Percentiles rank a stretch among this genome's conserved stretches.
These are phyloP conservation scores for Bellardia pandia DNA, from an alignment of 2,888 invertebrate species.

Conservation along the genomic window DNA sequence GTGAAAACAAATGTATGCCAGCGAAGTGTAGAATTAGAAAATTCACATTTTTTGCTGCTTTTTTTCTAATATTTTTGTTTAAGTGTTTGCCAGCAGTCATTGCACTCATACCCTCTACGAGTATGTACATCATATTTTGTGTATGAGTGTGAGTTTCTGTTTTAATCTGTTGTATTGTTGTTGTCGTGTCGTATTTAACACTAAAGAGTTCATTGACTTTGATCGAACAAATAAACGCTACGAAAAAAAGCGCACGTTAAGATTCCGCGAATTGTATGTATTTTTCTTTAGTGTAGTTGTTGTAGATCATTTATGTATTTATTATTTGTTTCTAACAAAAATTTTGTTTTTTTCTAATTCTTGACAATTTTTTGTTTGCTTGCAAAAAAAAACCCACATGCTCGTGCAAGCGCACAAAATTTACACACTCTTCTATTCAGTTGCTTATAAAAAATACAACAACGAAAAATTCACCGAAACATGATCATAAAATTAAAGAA, in stretches of 20 bases:
- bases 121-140: not conserved
- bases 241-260: slow-evolving; percentile 66
- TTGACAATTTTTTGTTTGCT: slow-evolving; percentile 28
- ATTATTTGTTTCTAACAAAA: slow-evolving; percentile 41
- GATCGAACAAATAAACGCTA: slow-evolving; percentile 45
- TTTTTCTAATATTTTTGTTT: slow-evolving; percentile 34
- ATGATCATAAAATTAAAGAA: slow-evolving; percentile 36
- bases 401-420: slow-evolving; percentile 16
- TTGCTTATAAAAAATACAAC: not conserved
- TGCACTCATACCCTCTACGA: slow-evolving; percentile 60
- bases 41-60: slow-evolving; percentile 17
- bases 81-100: slow-evolving; percentile 60
- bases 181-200: slow-evolving; percentile 30
- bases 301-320: slow-evolving; percentile 36
- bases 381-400: slow-evolving; percentile 49
- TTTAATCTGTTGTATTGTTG: slow-evolving; percentile 40
- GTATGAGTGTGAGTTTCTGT: slow-evolving; percentile 31
- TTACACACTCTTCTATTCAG: slow-evolving; percentile 7
- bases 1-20: slow-evolving; percentile 17
- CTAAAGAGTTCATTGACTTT: slow-evolving; percentile 68
- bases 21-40: slow-evolving; percentile 48
- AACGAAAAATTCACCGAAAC: slow-evolving; percentile 31
- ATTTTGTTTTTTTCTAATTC: slow-evolving; percentile 42
- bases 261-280: slow-evolving; percentile 52
- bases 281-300: slow-evolving; percentile 37